These are phyloP conservation scores for Papilio glaucus DNA, from an alignment of 1,140 invertebrate genomes.

Conservation along the genomic window DNA sequence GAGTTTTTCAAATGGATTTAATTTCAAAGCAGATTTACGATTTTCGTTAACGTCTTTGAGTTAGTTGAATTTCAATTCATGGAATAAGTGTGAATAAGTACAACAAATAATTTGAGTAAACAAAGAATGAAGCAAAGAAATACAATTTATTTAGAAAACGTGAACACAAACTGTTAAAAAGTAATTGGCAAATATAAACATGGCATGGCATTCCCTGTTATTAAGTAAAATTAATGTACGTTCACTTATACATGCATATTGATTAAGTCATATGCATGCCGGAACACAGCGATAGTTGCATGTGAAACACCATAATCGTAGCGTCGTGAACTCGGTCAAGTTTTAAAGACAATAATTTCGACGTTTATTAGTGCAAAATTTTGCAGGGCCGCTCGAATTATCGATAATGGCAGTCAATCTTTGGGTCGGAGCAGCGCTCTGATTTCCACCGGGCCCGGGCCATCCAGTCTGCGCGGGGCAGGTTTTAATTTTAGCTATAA, in stretches of 20 bases:
- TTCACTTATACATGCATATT: not conserved
- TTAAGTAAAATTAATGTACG: not conserved
- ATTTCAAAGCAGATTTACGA: not conserved
- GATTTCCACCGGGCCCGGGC: conserved; percentile 46
- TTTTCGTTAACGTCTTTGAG: not conserved
- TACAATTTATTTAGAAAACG: not conserved
- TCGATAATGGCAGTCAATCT: conserved; percentile 55
- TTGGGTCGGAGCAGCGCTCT: conserved; percentile 41
- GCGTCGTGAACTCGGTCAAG: conserved; percentile 27
- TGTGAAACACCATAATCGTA: conserved; percentile 23
- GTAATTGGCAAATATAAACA: not conserved
- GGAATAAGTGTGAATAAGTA: not conserved
- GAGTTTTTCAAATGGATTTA: not conserved
- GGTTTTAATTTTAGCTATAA: conserved; percentile 78
- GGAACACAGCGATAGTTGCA: conserved; percentile 6
- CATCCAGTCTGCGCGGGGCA: conserved; percentile 38
- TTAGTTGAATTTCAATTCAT: not conserved
- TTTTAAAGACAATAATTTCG: conserved; percentile 28
- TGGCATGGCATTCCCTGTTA: not conserved
- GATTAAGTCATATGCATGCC: conserved; percentile 5
- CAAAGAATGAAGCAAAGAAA: not conserved
- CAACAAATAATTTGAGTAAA: not conserved
- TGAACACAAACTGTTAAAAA: too few relatives aligned
- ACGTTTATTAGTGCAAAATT: conserved; percentile 35
- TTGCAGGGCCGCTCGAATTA: conserved; percentile 39